These are phyloP conservation scores for Temnothorax unifasciatus DNA, from an alignment of 2,888 invertebrate species.

Conservation along the genomic window DNA sequence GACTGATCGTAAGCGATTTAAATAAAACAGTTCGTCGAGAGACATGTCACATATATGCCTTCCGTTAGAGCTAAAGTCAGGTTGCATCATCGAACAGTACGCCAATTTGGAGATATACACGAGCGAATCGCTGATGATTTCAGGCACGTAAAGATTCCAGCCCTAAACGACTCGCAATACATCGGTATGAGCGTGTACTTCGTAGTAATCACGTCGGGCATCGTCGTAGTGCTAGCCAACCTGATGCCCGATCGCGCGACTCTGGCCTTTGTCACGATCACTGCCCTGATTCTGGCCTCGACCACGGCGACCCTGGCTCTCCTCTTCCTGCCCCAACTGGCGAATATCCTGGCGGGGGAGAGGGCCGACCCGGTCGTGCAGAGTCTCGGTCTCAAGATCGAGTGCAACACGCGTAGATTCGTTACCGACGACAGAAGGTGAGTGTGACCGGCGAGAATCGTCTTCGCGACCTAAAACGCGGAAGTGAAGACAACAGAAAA, in stretches of 20 bases:
- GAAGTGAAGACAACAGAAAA: slow-evolving; percentile 30
- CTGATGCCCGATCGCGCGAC: slow-evolving; percentile 94
- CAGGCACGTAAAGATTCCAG: slow-evolving; percentile 95
- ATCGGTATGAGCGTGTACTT: slow-evolving; percentile 97
- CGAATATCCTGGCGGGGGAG: slow-evolving; percentile 91
- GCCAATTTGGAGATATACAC: background rate
- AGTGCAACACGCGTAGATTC: slow-evolving; percentile 95
- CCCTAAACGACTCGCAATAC: slow-evolving; percentile 96
- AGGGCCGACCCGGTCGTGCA: slow-evolving; percentile 94
- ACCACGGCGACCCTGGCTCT: slow-evolving; percentile 95
- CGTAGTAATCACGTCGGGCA: slow-evolving; percentile 95
- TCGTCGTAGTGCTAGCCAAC: slow-evolving; percentile 95
- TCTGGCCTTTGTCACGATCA: slow-evolving; percentile 93
- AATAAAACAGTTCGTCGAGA: background rate
- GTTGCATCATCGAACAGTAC: background rate
- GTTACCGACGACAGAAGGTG: slow-evolving; percentile 92
- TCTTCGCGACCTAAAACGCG: background rate
- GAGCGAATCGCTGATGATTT: slow-evolving; percentile 52
- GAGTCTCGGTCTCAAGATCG: slow-evolving; percentile 95
- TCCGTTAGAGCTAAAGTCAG: background rate
- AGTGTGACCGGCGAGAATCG: background rate
- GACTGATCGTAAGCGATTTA: background rate
- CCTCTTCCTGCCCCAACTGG: slow-evolving; percentile 95
- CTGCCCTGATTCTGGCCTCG: slow-evolving; percentile 93
- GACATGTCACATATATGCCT: background rate